These are phyloP conservation scores for Nothoprocta perdicaria DNA, from an alignment of 2,113 vertebrate species.

Conservation along the genomic window DNA sequence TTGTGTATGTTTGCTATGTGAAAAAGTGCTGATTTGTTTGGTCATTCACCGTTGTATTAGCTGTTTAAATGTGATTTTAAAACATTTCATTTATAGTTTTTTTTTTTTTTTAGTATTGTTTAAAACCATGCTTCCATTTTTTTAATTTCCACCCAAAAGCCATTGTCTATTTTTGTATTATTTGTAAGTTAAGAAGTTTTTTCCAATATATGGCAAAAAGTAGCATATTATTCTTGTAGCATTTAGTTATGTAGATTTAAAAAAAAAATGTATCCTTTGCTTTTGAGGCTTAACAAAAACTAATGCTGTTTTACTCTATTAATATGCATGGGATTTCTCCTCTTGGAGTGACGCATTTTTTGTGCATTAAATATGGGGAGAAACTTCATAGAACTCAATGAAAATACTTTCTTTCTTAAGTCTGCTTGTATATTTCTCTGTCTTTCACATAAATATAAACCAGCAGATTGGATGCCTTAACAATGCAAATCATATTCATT, in stretches of 20 bases:
- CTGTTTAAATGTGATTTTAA: conserved; percentile 93
- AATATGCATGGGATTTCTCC: conserved; percentile 96
- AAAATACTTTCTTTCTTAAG: conserved; percentile 91
- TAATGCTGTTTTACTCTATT: conserved; percentile 93
- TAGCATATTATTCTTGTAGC: conserved; percentile 96
- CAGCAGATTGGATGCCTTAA: conserved; percentile 99
- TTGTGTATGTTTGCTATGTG: conserved; percentile 93
- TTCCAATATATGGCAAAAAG: conserved; percentile 94
- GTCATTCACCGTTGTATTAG: conserved; percentile 88
- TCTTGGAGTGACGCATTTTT: conserved; percentile 87
- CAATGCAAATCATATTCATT: conserved; percentile 98
- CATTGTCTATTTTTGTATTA: conserved; percentile 99
- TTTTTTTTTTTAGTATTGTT: conserved; percentile 83
- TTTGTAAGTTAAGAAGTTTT: conserved; percentile 96
- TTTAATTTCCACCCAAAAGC: conserved; percentile 87
- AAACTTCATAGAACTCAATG: conserved; percentile 87
- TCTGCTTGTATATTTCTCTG: conserved; percentile 93
- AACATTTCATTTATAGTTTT: conserved; percentile 81
- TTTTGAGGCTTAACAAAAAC: conserved; percentile 88
- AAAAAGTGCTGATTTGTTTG: conserved; percentile 88
- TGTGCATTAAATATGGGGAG: conserved; percentile 89
- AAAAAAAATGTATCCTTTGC: conserved; percentile 92
- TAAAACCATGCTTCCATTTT: conserved; percentile 90
- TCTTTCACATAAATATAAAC: conserved; percentile 97
- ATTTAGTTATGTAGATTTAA: conserved; percentile 94